Evolutionary conservation across 2,797 vertebrate genomes (phyloP), one percentile per base, ranked within the genome.

Genomic region (Aldrovandia affinis): DNA sequence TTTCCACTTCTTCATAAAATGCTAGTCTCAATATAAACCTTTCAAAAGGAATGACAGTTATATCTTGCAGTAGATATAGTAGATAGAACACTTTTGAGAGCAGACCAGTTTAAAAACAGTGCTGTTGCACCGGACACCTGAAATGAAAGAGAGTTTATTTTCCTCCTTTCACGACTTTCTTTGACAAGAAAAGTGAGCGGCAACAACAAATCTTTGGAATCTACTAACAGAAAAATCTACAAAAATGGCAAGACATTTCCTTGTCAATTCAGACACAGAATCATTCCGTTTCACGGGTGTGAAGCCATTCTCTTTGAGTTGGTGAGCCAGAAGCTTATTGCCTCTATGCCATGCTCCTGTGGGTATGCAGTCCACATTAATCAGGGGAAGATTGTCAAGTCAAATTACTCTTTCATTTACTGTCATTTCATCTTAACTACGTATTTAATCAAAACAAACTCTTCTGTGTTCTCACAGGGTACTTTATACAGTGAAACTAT

Each of bases 381-480:
- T 89, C 90, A 92, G 86, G 86, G 88, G 92, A 90, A 92, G 89
- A 83, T 86, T 92, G 91, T 91, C 92, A 92, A n/a, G 86, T 93
- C 89, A 87, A 87, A 93, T 93, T 90, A 92, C 88, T 93, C 91
- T 92, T 91, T 90, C 91, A 93, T 93, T 93, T 90, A 91, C 91
- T 90, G 92, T 88, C 91, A 90, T 89, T 91, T 87, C 90, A 85
- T 90, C 93, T 93, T 94, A 94, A 94, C 94, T 93, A 92, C 87
- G 81, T 86, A 88, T 88, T 93, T 93, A 93, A 95, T 94, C 91
- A 94, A 92, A 94, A 93, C 92, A 93, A 94, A 94, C 90, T 91
- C 25, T 47, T 77, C 22, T 8, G 73, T 25, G 15, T 8, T 33
- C 33, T 70, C 3, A n/a, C 44, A n/a, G n/a, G n/a, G n/a, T n/a